A percentile compares a stretch with the other conserved stretches of the same genome.
Evolutionary conservation across 2,888 invertebrate genomes (phyloP).

Genomic region (Artemia sinica): DNA sequence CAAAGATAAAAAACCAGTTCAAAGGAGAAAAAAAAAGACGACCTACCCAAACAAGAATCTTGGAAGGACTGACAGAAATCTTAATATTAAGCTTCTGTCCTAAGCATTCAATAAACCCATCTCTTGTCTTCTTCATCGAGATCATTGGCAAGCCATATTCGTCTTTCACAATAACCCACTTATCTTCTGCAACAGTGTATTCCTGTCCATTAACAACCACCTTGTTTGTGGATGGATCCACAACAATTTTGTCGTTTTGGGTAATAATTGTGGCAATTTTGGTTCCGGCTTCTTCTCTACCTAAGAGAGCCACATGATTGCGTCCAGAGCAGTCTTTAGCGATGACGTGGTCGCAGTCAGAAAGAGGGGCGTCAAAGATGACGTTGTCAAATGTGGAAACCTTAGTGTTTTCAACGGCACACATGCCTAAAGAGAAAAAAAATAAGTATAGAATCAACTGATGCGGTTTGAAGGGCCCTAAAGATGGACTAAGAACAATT

Average conservation of each 20-base stretch:
- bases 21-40: background rate
- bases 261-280: slow-evolving; percentile 21
- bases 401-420: slow-evolving; percentile 24
- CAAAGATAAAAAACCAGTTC: background rate
- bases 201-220: slow-evolving; percentile 20
- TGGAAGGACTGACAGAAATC: slow-evolving; percentile 15
- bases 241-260: slow-evolving; percentile 20
- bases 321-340: slow-evolving; percentile 32
- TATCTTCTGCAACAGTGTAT: slow-evolving; percentile 11
- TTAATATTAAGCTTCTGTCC: slow-evolving; percentile 18
- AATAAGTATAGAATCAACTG: no score
- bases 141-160: slow-evolving; percentile 14
- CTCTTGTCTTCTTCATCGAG: slow-evolving; percentile 16
- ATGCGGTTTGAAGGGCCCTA: no score
- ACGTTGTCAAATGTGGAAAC: slow-evolving; percentile 29
- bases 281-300: slow-evolving; percentile 26
- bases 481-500: no score
- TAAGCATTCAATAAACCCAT: slow-evolving; percentile 19
- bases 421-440: slow-evolving; percentile 23
- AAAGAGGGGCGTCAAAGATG: slow-evolving; percentile 27
- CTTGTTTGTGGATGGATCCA: slow-evolving; percentile 12
- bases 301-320: slow-evolving; percentile 30
- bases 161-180: slow-evolving; percentile 17
- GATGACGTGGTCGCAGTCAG: slow-evolving; percentile 31
- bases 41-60: slow-evolving; percentile 18